Percentiles rank a stretch among this genome's conserved stretches.
Conservation (phyloP, 2,797 vertebrate genomes). For the Mico argentatus region DNA sequence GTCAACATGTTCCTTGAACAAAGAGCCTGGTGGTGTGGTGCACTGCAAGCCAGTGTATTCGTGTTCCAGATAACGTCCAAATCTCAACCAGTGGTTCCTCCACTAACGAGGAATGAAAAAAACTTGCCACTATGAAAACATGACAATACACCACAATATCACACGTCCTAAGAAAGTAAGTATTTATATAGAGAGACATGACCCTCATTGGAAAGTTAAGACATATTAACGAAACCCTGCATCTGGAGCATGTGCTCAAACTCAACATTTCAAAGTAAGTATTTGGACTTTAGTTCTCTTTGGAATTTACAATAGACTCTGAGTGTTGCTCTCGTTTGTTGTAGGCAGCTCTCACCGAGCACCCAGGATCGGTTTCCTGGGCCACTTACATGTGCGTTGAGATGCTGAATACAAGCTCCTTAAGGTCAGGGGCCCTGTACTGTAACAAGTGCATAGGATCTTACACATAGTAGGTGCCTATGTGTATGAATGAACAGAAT, state of each 20-base stretch:
- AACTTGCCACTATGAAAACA: not conserved
- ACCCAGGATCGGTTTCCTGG: not conserved
- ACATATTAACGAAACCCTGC: not conserved
- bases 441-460: not conserved
- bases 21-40: not conserved
- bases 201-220: not conserved
- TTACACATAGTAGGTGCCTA: not conserved
- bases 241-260: conserved; percentile 39
- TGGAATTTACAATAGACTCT: conserved; percentile 9
- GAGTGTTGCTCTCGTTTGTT: not conserved
- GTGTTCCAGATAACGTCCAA: conserved; percentile 43
- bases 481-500: not conserved
- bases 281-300: not conserved
- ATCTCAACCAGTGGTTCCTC: not conserved
- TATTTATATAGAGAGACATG: not conserved
- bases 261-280: conserved; percentile 47
- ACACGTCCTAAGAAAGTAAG: not conserved
- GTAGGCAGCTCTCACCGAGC: not conserved
- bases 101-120: not conserved
- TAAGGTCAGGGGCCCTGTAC: not conserved
- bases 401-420: not conserved
- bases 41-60: not conserved
- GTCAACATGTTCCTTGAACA: conserved; percentile 30
- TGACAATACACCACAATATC: not conserved
- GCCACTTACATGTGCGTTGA: not conserved